A percentile compares a stretch with the other conserved stretches of the same genome.
These are phyloP conservation scores for Himalopsyche kuldschensis DNA, from an alignment of 2,888 invertebrate genomes.

Conservation along the genomic window DNA sequence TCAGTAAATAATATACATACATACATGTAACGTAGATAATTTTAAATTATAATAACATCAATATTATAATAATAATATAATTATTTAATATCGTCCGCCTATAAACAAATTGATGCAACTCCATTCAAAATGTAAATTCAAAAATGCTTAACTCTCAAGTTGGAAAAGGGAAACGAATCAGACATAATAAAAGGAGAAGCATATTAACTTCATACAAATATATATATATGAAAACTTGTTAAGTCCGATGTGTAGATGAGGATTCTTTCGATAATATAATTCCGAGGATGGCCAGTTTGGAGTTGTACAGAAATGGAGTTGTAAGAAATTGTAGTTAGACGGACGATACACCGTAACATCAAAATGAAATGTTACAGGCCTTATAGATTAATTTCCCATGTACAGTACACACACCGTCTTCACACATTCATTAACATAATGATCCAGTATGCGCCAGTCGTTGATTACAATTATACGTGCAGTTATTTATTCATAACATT, in stretches of 20 bases:
- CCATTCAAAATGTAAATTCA: too few relatives aligned
- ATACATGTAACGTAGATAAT: conserved; percentile 34
- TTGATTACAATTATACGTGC: conserved; percentile 9
- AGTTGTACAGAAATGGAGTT: too few relatives aligned
- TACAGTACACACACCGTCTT: conserved; percentile 1
- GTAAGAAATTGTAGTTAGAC: background rate
- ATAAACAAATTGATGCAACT: background rate
- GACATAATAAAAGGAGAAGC: too few relatives aligned
- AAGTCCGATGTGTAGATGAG: too few relatives aligned
- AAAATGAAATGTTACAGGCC: background rate
- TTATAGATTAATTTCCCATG: conserved; percentile 23
- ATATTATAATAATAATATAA: conserved; percentile 31
- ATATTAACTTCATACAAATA: too few relatives aligned
- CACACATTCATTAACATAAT: background rate
- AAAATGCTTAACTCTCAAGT: too few relatives aligned
- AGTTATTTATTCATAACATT: conserved; percentile 24
- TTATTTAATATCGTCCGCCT: background rate
- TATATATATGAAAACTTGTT: too few relatives aligned
- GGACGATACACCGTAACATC: background rate
- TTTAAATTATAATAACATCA: conserved; percentile 37
- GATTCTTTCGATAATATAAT: too few relatives aligned
- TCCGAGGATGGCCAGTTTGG: too few relatives aligned
- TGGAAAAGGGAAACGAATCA: too few relatives aligned
- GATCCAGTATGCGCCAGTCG: background rate
- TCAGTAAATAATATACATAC: background rate